A percentile compares a stretch with the other conserved stretches of the same genome.
Evolutionary conservation across 2,113 vertebrate species (phyloP).

Genomic region (Pseudorhombus dupliciocellatus): DNA sequence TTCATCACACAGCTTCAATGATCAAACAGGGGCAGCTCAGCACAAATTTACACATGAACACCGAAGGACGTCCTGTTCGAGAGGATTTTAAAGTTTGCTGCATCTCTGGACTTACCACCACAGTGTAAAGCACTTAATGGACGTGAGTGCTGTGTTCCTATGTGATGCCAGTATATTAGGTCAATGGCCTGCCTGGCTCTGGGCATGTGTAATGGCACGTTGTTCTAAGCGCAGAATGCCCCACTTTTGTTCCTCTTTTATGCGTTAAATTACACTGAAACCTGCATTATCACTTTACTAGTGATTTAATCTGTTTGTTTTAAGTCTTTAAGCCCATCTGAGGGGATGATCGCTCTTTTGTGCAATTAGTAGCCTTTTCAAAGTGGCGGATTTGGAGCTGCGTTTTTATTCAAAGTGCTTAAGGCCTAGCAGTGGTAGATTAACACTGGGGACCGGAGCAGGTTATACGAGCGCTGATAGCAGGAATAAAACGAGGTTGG

Average conservation of each 20-base stretch:
- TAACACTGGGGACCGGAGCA: conserved; percentile 69
- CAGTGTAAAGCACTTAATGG: conserved; percentile 43
- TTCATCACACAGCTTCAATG: not conserved
- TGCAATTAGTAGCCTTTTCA: conserved; percentile 79
- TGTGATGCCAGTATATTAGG: conserved; percentile 48
- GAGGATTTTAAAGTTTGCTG: conserved; percentile 39
- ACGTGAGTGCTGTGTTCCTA: conserved; percentile 20
- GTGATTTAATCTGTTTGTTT: conserved; percentile 79
- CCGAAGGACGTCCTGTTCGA: conserved; percentile 5
- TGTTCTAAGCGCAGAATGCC: conserved; percentile 76
- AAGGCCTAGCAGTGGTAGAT: conserved; percentile 69
- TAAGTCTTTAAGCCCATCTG: conserved; percentile 79
- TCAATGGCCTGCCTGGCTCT: conserved; percentile 46
- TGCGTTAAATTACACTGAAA: conserved; percentile 78
- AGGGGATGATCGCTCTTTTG: conserved; percentile 81
- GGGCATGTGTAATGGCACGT: conserved; percentile 55
- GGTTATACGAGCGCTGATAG: conserved; percentile 54
- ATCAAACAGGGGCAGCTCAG: conserved; percentile 29
- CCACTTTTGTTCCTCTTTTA: conserved; percentile 65
- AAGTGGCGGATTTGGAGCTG: conserved; percentile 74
- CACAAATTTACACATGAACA: conserved; percentile 35
- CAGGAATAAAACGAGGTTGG: conserved; percentile 52
- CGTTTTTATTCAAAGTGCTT: conserved; percentile 80
- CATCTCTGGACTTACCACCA: conserved; percentile 28
- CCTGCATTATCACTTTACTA: conserved; percentile 79